Evolutionary conservation across 2,888 invertebrate genomes (phyloP), one percentile per base, ranked within the genome.

Genomic region (Hyposoter dolosus): DNA sequence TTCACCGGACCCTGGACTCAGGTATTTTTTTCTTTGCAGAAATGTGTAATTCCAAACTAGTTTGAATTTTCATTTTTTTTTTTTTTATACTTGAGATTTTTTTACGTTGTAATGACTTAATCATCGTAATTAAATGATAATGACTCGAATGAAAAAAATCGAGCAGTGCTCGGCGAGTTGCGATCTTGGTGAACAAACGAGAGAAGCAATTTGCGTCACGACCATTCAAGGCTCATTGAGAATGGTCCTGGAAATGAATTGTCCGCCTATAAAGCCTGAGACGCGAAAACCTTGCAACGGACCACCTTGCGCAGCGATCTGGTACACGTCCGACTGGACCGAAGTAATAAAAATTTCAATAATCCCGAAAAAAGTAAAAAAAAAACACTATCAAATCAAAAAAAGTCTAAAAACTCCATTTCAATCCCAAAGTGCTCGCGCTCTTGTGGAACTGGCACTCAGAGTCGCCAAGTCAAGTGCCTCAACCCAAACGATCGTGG

Each of bases 271-370:
- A 0, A 96, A 96, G 90, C 98, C 98, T 0, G 95, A 95, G 40
- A 94, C 95, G 0, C 95, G 96, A 87, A 95, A 96, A 90, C 93
- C 95, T 1, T 98, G 98, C 91, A 94, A 92, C 35, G 94, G 94
- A 91, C 90, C 90, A 69, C 89, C 92, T 0, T 98, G 98, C 92
- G 94, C 95, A 0, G 95, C 97, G 0, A 95, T 96, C 74, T 98
- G 97, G 97, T 97, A 96, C 92, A 95, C 95, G 78, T 97, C 97
- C 35, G 97, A 97, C 90, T 98, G 97, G 97, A 95, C 95, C 78
- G 95, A 96, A 95, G 97, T 96, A 94, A 90, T 56, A 15, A 19
- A 9, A 63, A 35, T 66, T 40, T 17, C 23, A 50, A 47, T 65
- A 17, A 65, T n/a, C n/a, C 43, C 5, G 3, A 28, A 2, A 17